Conservation (phyloP, 2,888 invertebrate species). For the Hedya salicella region DNA sequence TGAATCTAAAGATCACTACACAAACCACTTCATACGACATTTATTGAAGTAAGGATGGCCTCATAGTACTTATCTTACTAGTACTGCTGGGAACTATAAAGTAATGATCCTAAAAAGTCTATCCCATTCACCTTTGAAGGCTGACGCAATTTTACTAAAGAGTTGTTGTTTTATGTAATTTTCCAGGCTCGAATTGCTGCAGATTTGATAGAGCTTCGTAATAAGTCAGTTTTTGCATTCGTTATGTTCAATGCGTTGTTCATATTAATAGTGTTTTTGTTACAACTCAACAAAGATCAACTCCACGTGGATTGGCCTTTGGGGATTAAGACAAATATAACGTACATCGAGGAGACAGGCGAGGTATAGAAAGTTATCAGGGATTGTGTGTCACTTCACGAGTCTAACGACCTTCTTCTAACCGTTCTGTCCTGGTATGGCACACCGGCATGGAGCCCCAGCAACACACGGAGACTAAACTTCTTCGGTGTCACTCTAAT, state of each 20-base stretch:
- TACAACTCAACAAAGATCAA: slow-evolving; percentile 99
- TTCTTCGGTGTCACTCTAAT: slow-evolving; percentile 65
- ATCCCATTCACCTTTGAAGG: slow-evolving; percentile 85
- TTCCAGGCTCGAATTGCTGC: slow-evolving; percentile 94
- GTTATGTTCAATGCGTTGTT: slow-evolving; percentile 99
- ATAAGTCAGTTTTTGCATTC: slow-evolving; percentile 99
- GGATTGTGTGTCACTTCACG: slow-evolving; percentile 79
- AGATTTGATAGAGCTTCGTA: slow-evolving; percentile 97
- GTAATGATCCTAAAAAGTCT: slow-evolving; percentile 50
- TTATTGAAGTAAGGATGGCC: neutral
- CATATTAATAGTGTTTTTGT: slow-evolving; percentile 99
- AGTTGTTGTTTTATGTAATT: slow-evolving; percentile 77
- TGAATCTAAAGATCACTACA: neutral
- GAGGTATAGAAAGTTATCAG: slow-evolving; percentile 89
- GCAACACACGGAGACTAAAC: slow-evolving; percentile 71
- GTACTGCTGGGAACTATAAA: neutral
- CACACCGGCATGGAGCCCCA: slow-evolving; percentile 82
- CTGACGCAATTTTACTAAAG: slow-evolving; percentile 71
- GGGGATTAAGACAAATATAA: slow-evolving; percentile 97
- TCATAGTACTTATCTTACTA: neutral
- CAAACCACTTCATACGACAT: neutral
- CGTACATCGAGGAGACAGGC: slow-evolving; percentile 95
- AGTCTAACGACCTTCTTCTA: slow-evolving; percentile 84
- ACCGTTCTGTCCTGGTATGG: slow-evolving; percentile 82
- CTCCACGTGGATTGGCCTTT: slow-evolving; percentile 99